A percentile compares a stretch with the other conserved stretches of the same genome.
phyloP scores from a whole-genome alignment of 1,140 invertebrate species.

The Papilio glaucus region DNA sequence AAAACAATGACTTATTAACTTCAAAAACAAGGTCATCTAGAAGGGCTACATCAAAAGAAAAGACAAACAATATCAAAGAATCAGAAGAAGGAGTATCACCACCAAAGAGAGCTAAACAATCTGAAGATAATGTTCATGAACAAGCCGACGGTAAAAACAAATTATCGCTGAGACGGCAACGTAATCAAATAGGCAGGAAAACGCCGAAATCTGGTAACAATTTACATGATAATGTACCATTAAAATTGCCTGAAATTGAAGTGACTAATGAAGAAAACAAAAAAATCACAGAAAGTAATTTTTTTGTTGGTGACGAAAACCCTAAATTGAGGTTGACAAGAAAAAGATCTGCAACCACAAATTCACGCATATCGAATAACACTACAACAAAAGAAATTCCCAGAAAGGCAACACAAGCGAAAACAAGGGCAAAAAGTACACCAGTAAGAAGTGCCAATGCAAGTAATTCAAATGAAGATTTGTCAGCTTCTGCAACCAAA shows the following conservation, averaged over 20 bases:
- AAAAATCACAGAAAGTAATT: slow-evolving; percentile 61
- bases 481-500: slow-evolving; percentile 25
- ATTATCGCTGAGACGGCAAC: neutral
- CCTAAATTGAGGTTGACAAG: slow-evolving; percentile 45
- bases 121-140: slow-evolving; percentile 30
- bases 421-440: slow-evolving; percentile 66
- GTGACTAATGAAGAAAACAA: slow-evolving; percentile 54
- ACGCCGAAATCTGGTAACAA: neutral
- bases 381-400: slow-evolving; percentile 33
- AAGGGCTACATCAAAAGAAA: slow-evolving; percentile 31
- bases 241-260: slow-evolving; percentile 56
- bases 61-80: slow-evolving; percentile 39
- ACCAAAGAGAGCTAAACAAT: slow-evolving; percentile 58
- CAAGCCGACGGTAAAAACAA: slow-evolving; percentile 36
- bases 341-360: slow-evolving; percentile 64
- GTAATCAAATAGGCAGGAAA: neutral
- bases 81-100: slow-evolving; percentile 62
- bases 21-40: slow-evolving; percentile 47
- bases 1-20: slow-evolving; percentile 54
- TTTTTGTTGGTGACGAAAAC: slow-evolving; percentile 56
- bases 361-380: slow-evolving; percentile 42
- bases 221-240: neutral
- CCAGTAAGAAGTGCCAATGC: slow-evolving; percentile 52
- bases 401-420: slow-evolving; percentile 42
- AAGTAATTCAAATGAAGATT: slow-evolving; percentile 69